Conservation (phyloP, 2,113 vertebrate genomes). For the Macquaria ambigua region DNA sequence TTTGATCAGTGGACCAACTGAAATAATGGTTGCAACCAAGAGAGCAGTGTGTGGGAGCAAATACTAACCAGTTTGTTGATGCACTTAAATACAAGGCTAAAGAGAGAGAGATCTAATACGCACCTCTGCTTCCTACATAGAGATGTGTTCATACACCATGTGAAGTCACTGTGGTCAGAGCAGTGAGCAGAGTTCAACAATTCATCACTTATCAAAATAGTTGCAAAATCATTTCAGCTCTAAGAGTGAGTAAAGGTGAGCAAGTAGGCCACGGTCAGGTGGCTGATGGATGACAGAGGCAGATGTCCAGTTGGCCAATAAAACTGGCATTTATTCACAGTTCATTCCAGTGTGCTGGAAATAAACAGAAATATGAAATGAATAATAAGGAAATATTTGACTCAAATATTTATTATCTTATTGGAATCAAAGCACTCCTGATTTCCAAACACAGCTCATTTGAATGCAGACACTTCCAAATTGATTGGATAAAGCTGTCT, state of each 20-base stretch:
- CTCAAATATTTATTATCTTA: not conserved
- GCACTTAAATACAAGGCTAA: not conserved
- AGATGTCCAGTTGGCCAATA: not conserved
- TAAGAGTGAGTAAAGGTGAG: not conserved
- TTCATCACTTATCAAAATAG: not conserved
- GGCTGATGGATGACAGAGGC: not conserved
- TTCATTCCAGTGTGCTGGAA: not conserved
- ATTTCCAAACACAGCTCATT: not conserved
- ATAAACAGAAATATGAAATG: too few relatives aligned
- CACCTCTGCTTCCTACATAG: not conserved
- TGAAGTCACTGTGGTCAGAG: not conserved
- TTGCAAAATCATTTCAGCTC: too few relatives aligned
- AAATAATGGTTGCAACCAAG: not conserved
- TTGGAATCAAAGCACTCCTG: not conserved
- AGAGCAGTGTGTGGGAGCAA: not conserved
- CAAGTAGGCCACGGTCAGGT: not conserved
- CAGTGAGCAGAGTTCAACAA: not conserved
- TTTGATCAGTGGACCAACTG: not conserved
- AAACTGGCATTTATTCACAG: not conserved
- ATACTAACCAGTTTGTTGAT: not conserved
- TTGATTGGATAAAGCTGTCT: not conserved
- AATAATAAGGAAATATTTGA: not conserved
- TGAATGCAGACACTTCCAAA: not conserved
- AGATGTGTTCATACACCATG: not conserved
- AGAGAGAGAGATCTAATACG: too few relatives aligned